Base-by-base conservation (phyloP, 1,140 invertebrate genomes). In the Dermatophagoides farinae region DNA sequence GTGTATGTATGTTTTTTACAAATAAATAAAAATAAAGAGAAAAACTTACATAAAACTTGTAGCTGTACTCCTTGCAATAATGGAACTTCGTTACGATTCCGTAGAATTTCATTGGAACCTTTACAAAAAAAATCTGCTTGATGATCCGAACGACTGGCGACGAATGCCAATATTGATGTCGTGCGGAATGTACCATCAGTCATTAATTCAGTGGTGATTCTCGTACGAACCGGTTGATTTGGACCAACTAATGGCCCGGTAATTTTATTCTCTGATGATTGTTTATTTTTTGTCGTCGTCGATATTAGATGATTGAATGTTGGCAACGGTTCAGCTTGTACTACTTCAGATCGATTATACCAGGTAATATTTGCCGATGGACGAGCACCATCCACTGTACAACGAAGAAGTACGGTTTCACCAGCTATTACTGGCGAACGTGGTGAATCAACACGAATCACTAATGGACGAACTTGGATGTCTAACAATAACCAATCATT, bases 401-500 rank as follows among this genome's bases (percentile, higher is more conserved):
- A 69, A 0, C 64, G 66, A 0, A 69, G 41, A 12, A 66, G 63
- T 0, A 69, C 67, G 64, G 66, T 65, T 46, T 69, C 68, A 0
- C 67, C 68, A 12, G 66, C 65, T 1, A 67, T 66, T 6, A 69
- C 68, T 1, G 66, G 63, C 6, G 62, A 59, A 0, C 46, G 58
- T 25, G 65, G 67, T 4, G 64, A 61, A 11, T 61, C 61, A 14
- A 69, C 47, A n/a, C 61, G 43, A 10, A 69, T 46, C 1, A 53
- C 41, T 2, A 66, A 49, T 11, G 68, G 68, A 37, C 63, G 58
- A 10, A 69, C 68, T 74, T 88, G 79, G 57, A 90, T 81, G 69
- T 89, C 83, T 23, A 86, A 74, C 63, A 79, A 77, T 51, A 90
- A 74, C 68, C 77, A 77, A 43, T 77, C 76, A 6, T 74, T 66